Base-by-base conservation (phyloP, 2,797 vertebrate species). In the Iguana delicatissima region DNA sequence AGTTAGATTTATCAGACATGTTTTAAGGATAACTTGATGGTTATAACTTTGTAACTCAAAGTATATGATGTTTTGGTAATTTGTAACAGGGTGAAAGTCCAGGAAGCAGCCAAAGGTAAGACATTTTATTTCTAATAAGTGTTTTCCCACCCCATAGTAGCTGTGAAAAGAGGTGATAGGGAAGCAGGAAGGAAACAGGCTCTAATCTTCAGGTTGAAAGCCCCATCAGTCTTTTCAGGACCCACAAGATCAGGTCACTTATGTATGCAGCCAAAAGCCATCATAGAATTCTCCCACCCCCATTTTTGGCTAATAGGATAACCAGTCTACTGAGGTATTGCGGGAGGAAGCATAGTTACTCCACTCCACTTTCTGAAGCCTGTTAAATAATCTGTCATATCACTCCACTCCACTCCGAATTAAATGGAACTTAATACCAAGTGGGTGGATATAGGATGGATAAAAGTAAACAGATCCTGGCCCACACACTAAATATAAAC, bases 21-120 rank as follows among this genome's bases (percentile, higher is more conserved):
- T 93, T 88, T 92, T 86, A 24, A 88, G 90, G 50, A 13, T 81
- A 92, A 57, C 81, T 76, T 86, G 26, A 35, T 85, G 76, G 55
- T 35, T 85, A 69, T 82, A 62, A 62, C 42, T 79, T 77, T 64
- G 62, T 86, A 26, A 76, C 32, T 72, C 85, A 92, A 77, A 92
- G 6, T 85, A 87, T 46, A 35, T 52, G 29, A 87, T 90, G 86
- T 93, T 77, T 81, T 42, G 57, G 1, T 42, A 84, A 94, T 89
- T 89, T 89, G 96, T 82, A 97, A 89, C 97, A 99, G 99, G 98
- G 98, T 16, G 98, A 99, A 95, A 99, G 98, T 93, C 99, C 98
- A 81, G 98, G 98, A 95, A 98, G 98, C 93, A 99, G 95, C 93
- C 98, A 97, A 69, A 98, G 98, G 99, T 99, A 97, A 96, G 97